These are phyloP conservation scores for Clivina fossor DNA, from an alignment of 2,888 invertebrate species.

Conservation along the genomic window DNA sequence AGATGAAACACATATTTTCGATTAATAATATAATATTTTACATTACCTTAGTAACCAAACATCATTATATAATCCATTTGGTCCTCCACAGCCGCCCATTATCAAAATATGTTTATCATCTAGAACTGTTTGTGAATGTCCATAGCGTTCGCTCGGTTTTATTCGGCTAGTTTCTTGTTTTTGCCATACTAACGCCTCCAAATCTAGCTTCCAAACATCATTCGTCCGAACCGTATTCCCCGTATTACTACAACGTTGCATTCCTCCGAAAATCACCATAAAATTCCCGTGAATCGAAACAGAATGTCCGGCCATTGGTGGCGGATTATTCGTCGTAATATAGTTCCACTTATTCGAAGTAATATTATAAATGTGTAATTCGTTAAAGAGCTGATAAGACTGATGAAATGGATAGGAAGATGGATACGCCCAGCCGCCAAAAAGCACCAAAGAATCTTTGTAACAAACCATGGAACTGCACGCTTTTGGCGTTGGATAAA, in stretches of 20 bases:
- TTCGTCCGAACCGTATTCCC: conserved; percentile 63
- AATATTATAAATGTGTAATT: conserved; percentile 86
- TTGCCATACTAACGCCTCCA: conserved; percentile 75
- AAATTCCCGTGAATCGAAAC: conserved; percentile 79
- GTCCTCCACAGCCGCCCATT: conserved; percentile 85
- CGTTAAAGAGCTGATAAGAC: conserved; percentile 86
- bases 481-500: conserved; percentile 94
- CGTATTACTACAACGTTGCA: conserved; percentile 49
- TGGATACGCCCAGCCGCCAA: conserved; percentile 96
- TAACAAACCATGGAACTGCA: conserved; percentile 91
- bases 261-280: conserved; percentile 75
- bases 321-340: conserved; percentile 63
- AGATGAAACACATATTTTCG: too few species aligned
- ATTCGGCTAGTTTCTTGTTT: conserved; percentile 63
- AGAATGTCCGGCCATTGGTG: conserved; percentile 90
- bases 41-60: conserved; percentile 79
- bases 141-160: conserved; percentile 65
- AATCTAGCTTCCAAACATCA: conserved; percentile 87
- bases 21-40: background rate
- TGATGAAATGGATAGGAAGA: conserved; percentile 82
- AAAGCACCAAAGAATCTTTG: conserved; percentile 75
- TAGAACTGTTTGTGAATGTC: conserved; percentile 86
- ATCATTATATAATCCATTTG: conserved; percentile 83
- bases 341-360: conserved; percentile 77
- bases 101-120: conserved; percentile 78